phyloP scores from a whole-genome alignment of 2,888 invertebrate species.

The Byasa hedistus region DNA sequence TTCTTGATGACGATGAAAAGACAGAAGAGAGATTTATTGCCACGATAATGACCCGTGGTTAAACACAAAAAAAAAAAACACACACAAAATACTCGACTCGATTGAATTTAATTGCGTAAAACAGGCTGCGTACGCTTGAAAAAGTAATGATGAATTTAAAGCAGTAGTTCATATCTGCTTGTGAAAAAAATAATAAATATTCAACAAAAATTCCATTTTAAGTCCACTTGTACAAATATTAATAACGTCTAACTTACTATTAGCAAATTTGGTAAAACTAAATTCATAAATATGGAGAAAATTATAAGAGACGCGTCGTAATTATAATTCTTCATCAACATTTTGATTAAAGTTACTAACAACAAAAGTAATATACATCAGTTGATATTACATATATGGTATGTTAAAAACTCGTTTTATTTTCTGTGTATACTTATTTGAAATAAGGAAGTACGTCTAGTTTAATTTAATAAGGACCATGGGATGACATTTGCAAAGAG shows the following conservation, averaged over 20 bases:
- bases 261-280: too few species aligned
- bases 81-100: slow-evolving; percentile 41
- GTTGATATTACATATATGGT: background rate
- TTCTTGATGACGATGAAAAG: slow-evolving; percentile 63
- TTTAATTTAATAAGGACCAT: slow-evolving; percentile 34
- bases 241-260: too few species aligned
- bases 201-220: slow-evolving; percentile 33
- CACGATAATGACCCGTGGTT: slow-evolving; percentile 61
- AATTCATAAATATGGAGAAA: too few species aligned
- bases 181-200: slow-evolving; percentile 34
- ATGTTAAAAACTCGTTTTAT: background rate
- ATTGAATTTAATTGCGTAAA: slow-evolving; percentile 43
- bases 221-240: slow-evolving; percentile 12
- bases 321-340: background rate
- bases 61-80: slow-evolving; percentile 58
- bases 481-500: slow-evolving; percentile 55
- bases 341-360: background rate
- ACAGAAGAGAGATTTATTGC: slow-evolving; percentile 69
- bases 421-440: slow-evolving; percentile 7
- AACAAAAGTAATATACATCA: background rate
- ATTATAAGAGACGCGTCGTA: too few species aligned
- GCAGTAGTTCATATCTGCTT: slow-evolving; percentile 34
- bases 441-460: slow-evolving; percentile 15
- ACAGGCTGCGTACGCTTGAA: slow-evolving; percentile 35
- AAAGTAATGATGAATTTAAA: slow-evolving; percentile 35